Percentiles rank a stretch among this genome's conserved stretches.
Evolutionary conservation across 1,140 invertebrate genomes (phyloP).

Genomic region (Drosophila asahinai): DNA sequence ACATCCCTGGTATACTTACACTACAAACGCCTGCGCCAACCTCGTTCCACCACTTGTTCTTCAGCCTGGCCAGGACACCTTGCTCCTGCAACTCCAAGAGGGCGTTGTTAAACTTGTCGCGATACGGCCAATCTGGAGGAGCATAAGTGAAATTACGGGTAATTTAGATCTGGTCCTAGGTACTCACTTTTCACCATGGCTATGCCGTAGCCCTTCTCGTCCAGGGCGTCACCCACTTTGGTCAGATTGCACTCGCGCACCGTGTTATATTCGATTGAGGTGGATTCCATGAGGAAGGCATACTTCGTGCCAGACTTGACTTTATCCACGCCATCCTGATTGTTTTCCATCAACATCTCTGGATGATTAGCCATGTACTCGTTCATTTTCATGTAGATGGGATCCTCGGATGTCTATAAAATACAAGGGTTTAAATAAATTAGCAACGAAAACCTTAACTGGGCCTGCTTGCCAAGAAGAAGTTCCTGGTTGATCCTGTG

Average conservation of each 20-base stretch:
- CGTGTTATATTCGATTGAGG: constrained; percentile 93
- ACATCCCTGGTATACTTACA: constrained; percentile 83
- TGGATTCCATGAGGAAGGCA: constrained; percentile 96
- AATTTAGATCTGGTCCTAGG: rapidly evolving
- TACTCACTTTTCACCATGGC: constrained; percentile 92
- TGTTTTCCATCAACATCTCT: constrained; percentile 89
- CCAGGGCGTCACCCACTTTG: constrained; percentile 91
- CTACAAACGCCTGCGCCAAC: constrained; percentile 91
- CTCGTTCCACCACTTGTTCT: constrained; percentile 97
- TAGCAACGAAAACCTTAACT: too few relatives aligned
- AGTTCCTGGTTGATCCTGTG: constrained; percentile 92
- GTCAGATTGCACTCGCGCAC: constrained; percentile 93
- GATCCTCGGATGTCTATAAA: constrained; percentile 89
- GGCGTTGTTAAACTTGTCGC: constrained; percentile 90
- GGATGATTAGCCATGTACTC: constrained; percentile 90
- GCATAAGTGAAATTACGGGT: neutral
- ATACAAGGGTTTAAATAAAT: neutral
- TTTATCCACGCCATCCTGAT: constrained; percentile 90
- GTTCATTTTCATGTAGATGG: constrained; percentile 93
- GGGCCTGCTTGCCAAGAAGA: constrained; percentile 90
- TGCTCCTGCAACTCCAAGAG: constrained; percentile 93
- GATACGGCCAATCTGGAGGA: constrained; percentile 89
- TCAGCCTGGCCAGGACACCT: constrained; percentile 91
- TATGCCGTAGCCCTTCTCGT: constrained; percentile 95
- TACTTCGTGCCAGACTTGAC: constrained; percentile 87